phyloP scores from a whole-genome alignment of 2,113 vertebrate species.

The Pontoporia blainvillei region DNA sequence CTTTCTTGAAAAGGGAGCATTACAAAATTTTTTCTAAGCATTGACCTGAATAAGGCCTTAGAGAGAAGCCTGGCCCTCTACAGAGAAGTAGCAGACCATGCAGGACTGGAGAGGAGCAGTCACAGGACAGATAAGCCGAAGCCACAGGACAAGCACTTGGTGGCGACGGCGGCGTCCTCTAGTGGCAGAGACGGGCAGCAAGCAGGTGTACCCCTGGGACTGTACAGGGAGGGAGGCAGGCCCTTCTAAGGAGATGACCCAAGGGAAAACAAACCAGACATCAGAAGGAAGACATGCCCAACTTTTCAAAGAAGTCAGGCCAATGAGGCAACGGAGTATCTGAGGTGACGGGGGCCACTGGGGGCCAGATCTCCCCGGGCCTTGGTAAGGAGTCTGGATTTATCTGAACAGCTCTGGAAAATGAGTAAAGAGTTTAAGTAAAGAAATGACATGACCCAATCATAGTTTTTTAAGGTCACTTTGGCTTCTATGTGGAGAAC shows the following conservation, averaged over 20 bases:
- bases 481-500: neutral
- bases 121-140: no score
- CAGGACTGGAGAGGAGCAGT: neutral
- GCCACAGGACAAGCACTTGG: rapidly evolving
- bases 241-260: neutral
- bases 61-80: neutral
- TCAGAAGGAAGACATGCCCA: neutral
- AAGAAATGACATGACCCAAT: neutral
- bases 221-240: neutral
- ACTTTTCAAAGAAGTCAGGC: neutral
- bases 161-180: neutral
- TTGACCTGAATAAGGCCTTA: neutral
- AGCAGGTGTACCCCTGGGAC: neutral
- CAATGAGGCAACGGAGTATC: neutral
- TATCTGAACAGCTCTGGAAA: neutral
- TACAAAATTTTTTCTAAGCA: neutral
- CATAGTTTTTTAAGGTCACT: neutral
- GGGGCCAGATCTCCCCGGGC: neutral
- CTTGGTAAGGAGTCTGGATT: neutral
- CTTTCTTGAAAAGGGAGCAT: neutral
- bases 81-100: neutral
- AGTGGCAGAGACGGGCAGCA: neutral
- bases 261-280: neutral
- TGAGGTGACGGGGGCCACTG: neutral
- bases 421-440: neutral